Evolutionary conservation across 2,888 invertebrate species (phyloP), one percentile per base, ranked within the genome.

Genomic region (Lepidochrysops patricia): DNA sequence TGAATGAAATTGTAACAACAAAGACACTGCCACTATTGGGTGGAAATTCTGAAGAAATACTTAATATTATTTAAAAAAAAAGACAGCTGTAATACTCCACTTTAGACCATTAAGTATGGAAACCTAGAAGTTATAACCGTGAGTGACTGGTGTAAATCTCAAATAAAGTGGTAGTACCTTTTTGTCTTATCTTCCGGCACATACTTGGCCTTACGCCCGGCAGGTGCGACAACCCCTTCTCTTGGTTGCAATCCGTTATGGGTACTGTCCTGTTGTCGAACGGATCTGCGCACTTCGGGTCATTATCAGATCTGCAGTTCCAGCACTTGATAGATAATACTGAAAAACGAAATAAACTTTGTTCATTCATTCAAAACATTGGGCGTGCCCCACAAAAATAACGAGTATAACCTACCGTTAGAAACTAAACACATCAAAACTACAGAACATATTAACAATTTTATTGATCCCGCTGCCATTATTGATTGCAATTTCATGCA

Each of bases 161-260:
- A n/a, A n/a, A n/a, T n/a, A n/a, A n/a, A 58, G 32, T 34, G 50
- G 27, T 35, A 57, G 43, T 68, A 95, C 96, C 94, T 93, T 97
- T 97, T 79, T 97, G 97, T 62, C 97, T 89, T 61, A 96, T 96
- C 90, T 97, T 97, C 50, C 97, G 91, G 77, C 97, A 97, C 96
- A 97, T 96, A 9, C 94, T 95, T 0, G 97, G 92, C 49, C 90
- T 89, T 0, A 94, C 89, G 19, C 93, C 94, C 1, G 92, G 93
- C 61, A 95, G 84, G 79, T 95, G 94, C 0, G 88, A 75, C 32
- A 95, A 78, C 5, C 91, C 91, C 12, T 78, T 83, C 62, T 89
- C 91, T 72, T 93, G 91, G 57, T 85, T 90, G 69, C 96, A 96
- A 75, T 97, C 96, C 0, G 94, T 94, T 57, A 97, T 96, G 0